Evolutionary conservation across 2,888 invertebrate species (phyloP), one percentile per base, ranked within the genome.

Genomic region (Quadriops clusia): DNA sequence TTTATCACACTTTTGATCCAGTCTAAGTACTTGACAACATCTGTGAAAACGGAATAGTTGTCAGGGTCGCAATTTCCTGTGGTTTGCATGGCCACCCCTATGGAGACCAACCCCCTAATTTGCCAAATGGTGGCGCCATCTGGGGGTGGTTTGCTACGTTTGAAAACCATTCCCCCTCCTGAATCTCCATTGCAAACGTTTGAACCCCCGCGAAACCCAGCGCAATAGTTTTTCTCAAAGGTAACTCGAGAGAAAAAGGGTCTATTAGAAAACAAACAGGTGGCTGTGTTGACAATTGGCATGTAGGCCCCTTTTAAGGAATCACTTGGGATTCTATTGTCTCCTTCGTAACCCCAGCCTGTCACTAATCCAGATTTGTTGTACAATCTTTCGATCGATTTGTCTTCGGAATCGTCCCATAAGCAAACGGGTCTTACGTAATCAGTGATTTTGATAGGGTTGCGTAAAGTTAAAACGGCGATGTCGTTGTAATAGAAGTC

Each of bases 41-140:
- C 74, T 0, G 73, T 73, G 44, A 74, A 73, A 4, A 74, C 67
- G 10, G 71, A 68, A 50, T 70, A 74, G 42, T 74, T 70, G 0
- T 62, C 59, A 0, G 72, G 65, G 40, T 74, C 72, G 40, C 74
- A 74, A 5, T 68, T 54, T 42, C 64, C 63, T 39, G 68, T 67
- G 46, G 68, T 67, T 43, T 71, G 68, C 15, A 68, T 47, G 1
- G 71, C 70, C 3, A 72, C 70, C 0, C 70, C 69, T 1, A 72
- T 53, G 1, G 72, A 72, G 2, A 72, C 71, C 9, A 73, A 46
- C 0, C 72, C 72, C 22, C 54, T 40, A 9, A 58, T 37, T 30
- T 56, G 53, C 53, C 55, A 57, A 1, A 50, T n/a, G n/a, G n/a
- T n/a, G n/a, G n/a, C n/a, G n/a, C 43, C 20, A 35, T 40, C 3